Evolutionary conservation across 2,113 vertebrate genomes (phyloP).

Genomic region (Myotis brandtii): DNA sequence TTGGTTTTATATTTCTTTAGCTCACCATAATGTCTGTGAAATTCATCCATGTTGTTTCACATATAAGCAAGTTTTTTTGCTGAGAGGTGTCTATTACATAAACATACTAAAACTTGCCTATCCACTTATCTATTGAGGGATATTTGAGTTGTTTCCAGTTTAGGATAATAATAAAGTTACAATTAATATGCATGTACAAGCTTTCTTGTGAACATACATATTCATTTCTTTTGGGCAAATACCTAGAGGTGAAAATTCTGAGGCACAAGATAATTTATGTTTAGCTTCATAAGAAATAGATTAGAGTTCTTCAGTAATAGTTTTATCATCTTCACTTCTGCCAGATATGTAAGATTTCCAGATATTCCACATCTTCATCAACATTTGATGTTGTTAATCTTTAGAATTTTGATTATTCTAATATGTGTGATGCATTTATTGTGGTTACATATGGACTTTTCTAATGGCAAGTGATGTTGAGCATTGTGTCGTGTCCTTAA

Average conservation of each 20-base stretch:
- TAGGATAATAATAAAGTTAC: neutral
- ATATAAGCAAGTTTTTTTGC: neutral
- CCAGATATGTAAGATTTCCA: neutral
- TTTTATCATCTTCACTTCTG: neutral
- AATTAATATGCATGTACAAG: neutral
- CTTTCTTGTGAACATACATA: neutral
- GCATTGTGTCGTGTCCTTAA: neutral
- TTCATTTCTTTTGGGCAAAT: conserved; percentile 7
- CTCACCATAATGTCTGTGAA: neutral
- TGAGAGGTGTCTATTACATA: neutral
- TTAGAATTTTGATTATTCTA: neutral
- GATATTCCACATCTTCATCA: neutral
- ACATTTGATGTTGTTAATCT: neutral
- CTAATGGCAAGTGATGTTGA: neutral
- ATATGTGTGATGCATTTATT: neutral
- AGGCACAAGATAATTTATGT: neutral
- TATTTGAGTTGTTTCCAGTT: neutral
- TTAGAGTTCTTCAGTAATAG: neutral
- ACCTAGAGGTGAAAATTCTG: neutral
- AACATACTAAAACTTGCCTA: neutral
- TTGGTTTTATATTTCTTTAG: neutral
- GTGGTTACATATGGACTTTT: neutral
- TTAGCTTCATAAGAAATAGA: neutral
- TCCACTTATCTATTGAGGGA: neutral
- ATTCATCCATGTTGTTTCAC: neutral